Evolutionary conservation across 2,888 invertebrate species (phyloP), one percentile per base, ranked within the genome.

Genomic region (Orthonychiurus folsomi): DNA sequence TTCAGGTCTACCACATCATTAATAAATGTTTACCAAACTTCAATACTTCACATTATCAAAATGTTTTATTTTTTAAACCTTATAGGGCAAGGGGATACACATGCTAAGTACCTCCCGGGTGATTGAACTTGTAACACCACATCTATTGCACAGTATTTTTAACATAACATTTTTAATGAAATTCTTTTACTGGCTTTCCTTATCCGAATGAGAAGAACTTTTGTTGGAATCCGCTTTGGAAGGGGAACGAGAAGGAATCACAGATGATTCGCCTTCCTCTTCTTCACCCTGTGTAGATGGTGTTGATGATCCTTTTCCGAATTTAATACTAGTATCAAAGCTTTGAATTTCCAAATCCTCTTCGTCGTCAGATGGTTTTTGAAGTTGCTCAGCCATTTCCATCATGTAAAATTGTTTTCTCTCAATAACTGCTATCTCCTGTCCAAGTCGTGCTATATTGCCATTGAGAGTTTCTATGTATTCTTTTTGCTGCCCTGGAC

Each of bases 211-310:
- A 28, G 95, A 96, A 75, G 96, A 97, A 80, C 83, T 97, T 12
- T 97, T 99, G 0, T 82, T 95, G 66, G 96, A 97, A 69, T 99
- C 97, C 78, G 99, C 99, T 79, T 93, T 92, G 21, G 94, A 96
- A 0, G 96, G 99, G 69, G 97, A 96, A 0, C 95, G 97, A 76
- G 97, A 97, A 0, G 93, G 99, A 61, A 97, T 99, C 56, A 88
- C 91, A 0, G 88, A 99, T 59, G 94, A 99, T 65, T 37, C 37
- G 5, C 15, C 37, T 37, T 37, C 37, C 37, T 37, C 37, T 37
- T 37, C 37, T 37, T 37, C 37, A 37, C 37, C 15, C 15, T 5
- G 37, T 15, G 37, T 37, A 37, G 37, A 37, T 15, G 5, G 9
- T 15, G 5, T 37, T 37, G 37, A 37, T 37, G n/a, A n/a, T n/a